phyloP scores from a whole-genome alignment of 2,888 invertebrate species.

The Malthinus seriepunctatus region DNA sequence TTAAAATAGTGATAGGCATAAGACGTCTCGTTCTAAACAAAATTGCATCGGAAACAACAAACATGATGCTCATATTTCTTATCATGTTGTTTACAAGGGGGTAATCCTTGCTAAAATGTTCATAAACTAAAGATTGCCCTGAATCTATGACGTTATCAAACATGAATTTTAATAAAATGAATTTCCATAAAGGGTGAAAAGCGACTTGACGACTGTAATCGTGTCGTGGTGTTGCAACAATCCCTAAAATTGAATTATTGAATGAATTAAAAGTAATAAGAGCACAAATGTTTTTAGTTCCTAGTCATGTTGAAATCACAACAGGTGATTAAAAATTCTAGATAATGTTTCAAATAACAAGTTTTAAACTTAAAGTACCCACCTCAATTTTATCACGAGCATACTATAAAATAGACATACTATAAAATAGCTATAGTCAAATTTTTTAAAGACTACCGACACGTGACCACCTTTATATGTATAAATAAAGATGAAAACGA shows the following conservation, averaged over 20 bases:
- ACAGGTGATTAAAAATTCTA: too few species aligned
- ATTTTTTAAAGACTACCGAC: too few species aligned
- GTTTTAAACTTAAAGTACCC: too few species aligned
- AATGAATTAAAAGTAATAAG: too few species aligned
- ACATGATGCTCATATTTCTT: background rate
- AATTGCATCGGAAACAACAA: background rate
- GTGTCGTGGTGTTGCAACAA: conserved; percentile 54
- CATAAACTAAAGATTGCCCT: background rate
- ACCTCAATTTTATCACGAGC: too few species aligned
- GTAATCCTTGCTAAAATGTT: background rate
- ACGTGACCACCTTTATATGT: too few species aligned
- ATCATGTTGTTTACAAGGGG: background rate
- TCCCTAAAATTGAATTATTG: conserved; percentile 50
- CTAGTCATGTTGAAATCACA: background rate
- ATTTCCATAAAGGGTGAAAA: conserved; percentile 52
- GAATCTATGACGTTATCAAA: too few species aligned
- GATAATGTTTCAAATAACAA: too few species aligned
- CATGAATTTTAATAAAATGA: too few species aligned
- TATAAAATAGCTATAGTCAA: too few species aligned
- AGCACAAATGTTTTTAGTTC: background rate
- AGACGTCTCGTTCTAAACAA: background rate
- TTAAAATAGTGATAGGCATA: background rate
- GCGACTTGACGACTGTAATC: conserved; percentile 57
- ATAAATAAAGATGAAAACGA: too few species aligned
- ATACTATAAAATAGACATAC: too few species aligned